Evolutionary conservation across 1,140 invertebrate species (phyloP), one percentile per base, ranked within the genome.

Genomic region (Teleopsis dalmanni): DNA sequence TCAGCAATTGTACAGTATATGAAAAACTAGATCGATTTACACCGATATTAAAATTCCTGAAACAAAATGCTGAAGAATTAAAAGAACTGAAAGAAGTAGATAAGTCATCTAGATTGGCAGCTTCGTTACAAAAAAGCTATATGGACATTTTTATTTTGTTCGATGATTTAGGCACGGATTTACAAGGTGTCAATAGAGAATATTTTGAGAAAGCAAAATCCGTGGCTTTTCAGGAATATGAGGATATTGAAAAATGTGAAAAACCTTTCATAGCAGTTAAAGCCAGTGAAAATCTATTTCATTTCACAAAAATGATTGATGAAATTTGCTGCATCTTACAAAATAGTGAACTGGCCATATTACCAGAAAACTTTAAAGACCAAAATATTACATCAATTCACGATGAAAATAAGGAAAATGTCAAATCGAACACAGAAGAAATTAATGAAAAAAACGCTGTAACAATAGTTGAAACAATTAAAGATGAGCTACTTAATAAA

Each of bases 131-230:
- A 57, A 64, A 36, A 59, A 51, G 29, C 29, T 67, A 6, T n/a
- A 64, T 66, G 58, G 55, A 66, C 13, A 57, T 60, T n/a, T 60
- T 64, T 21, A 49, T 59, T 18, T 52, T 64, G 14, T 31, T 64
- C 2, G 63, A 67, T 44, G 64, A 67, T 19, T 13, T 48, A 3
- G 4, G 31, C 7, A 13, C 36, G 4, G 14, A 21, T 22, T 3
- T 23, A 3, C n/a, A 41, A 31, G 14, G 7, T 48, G 22, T 5
- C 10, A 25, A 11, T 19, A 6, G 16, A 0, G 2, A 9, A 6
- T 26, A 25, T 29, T 21, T 50, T 6, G 48, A 50, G 23, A 29
- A 50, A 14, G 25, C 29, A 0, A 44, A 37, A 25, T 29, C 1
- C 1, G 13, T 45, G 21, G 25, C 34, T 10, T 14, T 38, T 13